A percentile compares a stretch with the other conserved stretches of the same genome.
phyloP scores from a whole-genome alignment of 2,113 vertebrate species.

The Podarcis muralis region DNA sequence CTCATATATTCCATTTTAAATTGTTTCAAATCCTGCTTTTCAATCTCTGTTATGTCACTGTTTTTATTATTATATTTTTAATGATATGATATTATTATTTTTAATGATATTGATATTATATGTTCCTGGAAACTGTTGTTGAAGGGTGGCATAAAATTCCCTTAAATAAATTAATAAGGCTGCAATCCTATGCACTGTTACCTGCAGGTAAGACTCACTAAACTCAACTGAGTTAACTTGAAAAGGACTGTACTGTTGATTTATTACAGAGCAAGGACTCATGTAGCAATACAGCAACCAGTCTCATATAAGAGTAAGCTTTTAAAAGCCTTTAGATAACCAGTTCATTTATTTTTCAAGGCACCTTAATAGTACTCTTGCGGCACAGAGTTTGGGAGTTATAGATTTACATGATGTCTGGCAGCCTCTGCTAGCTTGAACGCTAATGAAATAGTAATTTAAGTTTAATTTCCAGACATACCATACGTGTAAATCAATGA shows the following conservation, averaged over 20 bases:
- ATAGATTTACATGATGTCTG: not conserved
- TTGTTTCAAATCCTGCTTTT: not conserved
- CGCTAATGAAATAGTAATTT: constrained; percentile 46
- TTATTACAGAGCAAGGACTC: not conserved
- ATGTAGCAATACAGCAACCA: not conserved
- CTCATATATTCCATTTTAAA: not conserved
- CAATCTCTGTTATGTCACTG: not conserved
- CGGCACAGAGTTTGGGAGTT: not conserved
- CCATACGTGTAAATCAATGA: constrained; percentile 47
- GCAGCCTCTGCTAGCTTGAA: constrained; percentile 30
- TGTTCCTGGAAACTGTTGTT: not conserved
- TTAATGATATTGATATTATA: not conserved
- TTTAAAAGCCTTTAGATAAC: not conserved
- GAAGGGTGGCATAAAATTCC: no score
- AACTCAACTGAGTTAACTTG: not conserved
- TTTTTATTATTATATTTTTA: not conserved
- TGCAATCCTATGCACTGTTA: not conserved
- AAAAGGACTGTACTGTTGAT: not conserved
- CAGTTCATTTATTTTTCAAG: not conserved
- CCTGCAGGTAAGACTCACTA: not conserved
- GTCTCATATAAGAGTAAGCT: not conserved
- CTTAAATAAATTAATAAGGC: not conserved
- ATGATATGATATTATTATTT: not conserved
- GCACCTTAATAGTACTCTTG: not conserved
- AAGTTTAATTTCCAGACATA: constrained; percentile 13